Evolutionary conservation across 1,140 invertebrate species (phyloP).

Genomic region (Drosophila varians): DNA sequence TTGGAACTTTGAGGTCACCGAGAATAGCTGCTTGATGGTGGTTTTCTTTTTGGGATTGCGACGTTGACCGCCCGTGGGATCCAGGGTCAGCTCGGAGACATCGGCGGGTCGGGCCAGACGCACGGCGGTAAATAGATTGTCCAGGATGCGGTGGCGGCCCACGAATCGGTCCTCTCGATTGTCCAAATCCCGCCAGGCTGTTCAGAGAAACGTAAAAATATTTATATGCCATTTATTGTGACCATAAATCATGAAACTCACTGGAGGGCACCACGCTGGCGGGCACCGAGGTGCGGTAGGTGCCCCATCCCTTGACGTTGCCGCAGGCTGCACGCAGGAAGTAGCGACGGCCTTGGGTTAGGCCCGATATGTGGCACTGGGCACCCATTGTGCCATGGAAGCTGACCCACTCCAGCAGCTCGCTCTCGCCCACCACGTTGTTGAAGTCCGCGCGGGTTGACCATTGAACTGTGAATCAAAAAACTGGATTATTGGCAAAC

Average conservation of each 20-base stretch:
- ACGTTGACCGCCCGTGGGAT: conserved; percentile 86
- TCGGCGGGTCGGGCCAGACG: conserved; percentile 87
- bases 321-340: conserved; percentile 93
- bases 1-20: conserved; percentile 97
- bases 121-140: conserved; percentile 90
- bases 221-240: background rate
- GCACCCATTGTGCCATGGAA: conserved; percentile 86
- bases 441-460: conserved; percentile 92
- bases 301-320: conserved; percentile 95
- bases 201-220: background rate
- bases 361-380: conserved; percentile 88
- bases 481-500: background rate
- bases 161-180: conserved; percentile 86
- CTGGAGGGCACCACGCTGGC: conserved; percentile 94
- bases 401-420: conserved; percentile 88
- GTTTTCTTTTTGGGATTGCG: conserved; percentile 92
- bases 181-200: conserved; percentile 92
- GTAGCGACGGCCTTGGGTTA: conserved; percentile 92
- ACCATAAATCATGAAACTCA: conserved; percentile 84
- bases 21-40: conserved; percentile 97
- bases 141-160: conserved; percentile 89
- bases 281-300: conserved; percentile 90
- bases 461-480: conserved; percentile 90
- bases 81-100: conserved; percentile 84
- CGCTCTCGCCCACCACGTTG: conserved; percentile 89